Base-by-base conservation (phyloP, 1,140 invertebrate species). In the Magallana ariakensis region DNA sequence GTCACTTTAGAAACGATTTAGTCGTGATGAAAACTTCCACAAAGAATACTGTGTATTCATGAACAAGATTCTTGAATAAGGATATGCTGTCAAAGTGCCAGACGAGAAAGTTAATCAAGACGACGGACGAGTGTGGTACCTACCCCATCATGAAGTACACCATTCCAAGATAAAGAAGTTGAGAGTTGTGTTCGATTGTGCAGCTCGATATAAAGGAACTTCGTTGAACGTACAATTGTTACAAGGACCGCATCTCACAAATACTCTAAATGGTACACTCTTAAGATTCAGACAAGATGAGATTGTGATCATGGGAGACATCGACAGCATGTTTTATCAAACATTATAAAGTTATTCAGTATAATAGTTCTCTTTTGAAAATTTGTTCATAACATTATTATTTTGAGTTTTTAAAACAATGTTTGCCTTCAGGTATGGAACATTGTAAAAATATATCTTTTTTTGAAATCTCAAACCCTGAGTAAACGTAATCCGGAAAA, bases 161-260 rank as follows among this genome's bases (percentile, higher is more conserved):
- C n/a, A n/a, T n/a, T n/a, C n/a, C n/a, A n/a, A n/a, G n/a, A n/a
- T n/a, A n/a, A n/a, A n/a, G n/a, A n/a, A n/a, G n/a, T n/a, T n/a
- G n/a, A n/a, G n/a, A n/a, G n/a, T n/a, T n/a, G n/a, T n/a, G n/a
- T n/a, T n/a, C n/a, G n/a, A n/a, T n/a, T n/a, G n/a, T n/a, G n/a
- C n/a, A 57, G 88, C 90, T 9, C 22, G 46, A 46, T 89, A 26
- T 16, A 82, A 85, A 56, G 86, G 87, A 54, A 56, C 75, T 22
- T 88, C 82, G 0, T 60, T 91, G n/a, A 91, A 91, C 70, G 62
- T 87, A 1, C 9, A 83, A 22, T 19, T 90, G 22, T 84, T 89
- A 57, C 88, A 87, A 83, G 87, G 91, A 85, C 90, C 90, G 13
- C 86, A 91, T 58, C 19, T 91, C 16, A 88, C 88, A 15, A 91